Evolutionary conservation across 2,113 vertebrate genomes (phyloP).

Genomic region (Spea multiplicata): DNA sequence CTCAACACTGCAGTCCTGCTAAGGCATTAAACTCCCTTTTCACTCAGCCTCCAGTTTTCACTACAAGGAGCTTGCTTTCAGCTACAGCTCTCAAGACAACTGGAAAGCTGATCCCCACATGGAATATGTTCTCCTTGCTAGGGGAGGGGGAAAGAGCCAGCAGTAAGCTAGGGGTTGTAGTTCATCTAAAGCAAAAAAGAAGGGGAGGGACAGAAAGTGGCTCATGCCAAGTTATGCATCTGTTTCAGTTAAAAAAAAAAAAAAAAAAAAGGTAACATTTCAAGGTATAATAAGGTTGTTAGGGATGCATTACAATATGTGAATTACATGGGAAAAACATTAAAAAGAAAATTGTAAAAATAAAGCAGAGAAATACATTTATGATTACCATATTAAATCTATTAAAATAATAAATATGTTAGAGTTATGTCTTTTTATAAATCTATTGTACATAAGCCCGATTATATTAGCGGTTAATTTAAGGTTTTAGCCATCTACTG

Average conservation of each 20-base stretch:
- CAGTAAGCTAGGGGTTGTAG: conserved; percentile 68
- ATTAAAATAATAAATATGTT: too few species aligned
- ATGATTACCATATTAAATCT: too few species aligned
- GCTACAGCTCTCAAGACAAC: conserved; percentile 71
- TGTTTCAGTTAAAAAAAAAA: conserved; percentile 27
- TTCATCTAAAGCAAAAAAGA: conserved; percentile 59
- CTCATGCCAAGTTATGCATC: conserved; percentile 69
- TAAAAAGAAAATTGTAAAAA: too few species aligned
- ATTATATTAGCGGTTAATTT: too few species aligned
- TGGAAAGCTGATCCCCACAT: conserved; percentile 85
- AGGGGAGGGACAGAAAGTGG: conserved; percentile 64
- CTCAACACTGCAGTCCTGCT: conserved; percentile 57
- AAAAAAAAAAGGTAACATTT: neutral
- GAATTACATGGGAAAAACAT: too few species aligned
- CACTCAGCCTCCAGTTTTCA: conserved; percentile 36
- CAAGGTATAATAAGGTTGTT: too few species aligned
- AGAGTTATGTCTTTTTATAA: too few species aligned
- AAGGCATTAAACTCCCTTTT: conserved; percentile 53
- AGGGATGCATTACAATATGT: too few species aligned
- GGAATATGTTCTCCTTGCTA: conserved; percentile 73
- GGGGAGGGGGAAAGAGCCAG: conserved; percentile 70
- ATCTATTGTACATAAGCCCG: too few species aligned
- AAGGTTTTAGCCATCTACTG: too few species aligned
- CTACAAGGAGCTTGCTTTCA: conserved; percentile 67
- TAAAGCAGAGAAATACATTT: too few species aligned